These are phyloP conservation scores for Stenchaetothrips biformis DNA, from an alignment of 2,888 invertebrate species.

Conservation along the genomic window DNA sequence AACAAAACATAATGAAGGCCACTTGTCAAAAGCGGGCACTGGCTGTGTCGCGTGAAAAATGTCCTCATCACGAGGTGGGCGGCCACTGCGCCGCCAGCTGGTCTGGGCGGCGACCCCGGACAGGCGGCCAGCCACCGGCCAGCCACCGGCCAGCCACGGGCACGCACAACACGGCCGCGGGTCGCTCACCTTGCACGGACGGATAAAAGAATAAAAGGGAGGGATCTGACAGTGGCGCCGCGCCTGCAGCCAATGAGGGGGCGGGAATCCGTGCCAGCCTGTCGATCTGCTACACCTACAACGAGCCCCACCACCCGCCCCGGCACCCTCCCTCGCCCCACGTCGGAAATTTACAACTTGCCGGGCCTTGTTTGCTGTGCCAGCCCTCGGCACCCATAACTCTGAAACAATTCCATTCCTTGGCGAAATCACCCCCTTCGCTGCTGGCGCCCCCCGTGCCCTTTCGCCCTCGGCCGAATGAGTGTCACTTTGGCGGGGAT, in stretches of 20 bases:
- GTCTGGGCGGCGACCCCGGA: background rate
- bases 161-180: background rate
- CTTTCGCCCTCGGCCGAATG: too few relatives aligned
- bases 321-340: background rate
- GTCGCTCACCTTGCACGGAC: too few relatives aligned
- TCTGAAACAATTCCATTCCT: background rate
- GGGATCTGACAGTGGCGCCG: too few relatives aligned
- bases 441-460: too few relatives aligned
- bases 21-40: constrained; percentile 20
- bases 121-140: background rate
- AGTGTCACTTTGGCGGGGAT: too few relatives aligned
- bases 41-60: constrained; percentile 23
- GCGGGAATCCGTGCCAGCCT: too few relatives aligned
- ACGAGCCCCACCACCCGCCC: background rate
- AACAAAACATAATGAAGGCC: constrained; percentile 23
- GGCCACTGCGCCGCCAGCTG: background rate
- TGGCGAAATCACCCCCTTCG: too few relatives aligned
- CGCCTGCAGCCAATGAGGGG: too few relatives aligned
- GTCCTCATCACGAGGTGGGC: constrained; percentile 10
- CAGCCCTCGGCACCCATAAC: background rate
- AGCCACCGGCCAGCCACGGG: too few relatives aligned
- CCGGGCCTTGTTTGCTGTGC: background rate
- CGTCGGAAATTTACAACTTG: background rate
- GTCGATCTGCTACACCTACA: too few relatives aligned
- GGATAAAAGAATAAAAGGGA: too few relatives aligned